These are phyloP conservation scores for Anguilla megastoma DNA, from an alignment of 2,797 vertebrate species.

Conservation along the genomic window DNA sequence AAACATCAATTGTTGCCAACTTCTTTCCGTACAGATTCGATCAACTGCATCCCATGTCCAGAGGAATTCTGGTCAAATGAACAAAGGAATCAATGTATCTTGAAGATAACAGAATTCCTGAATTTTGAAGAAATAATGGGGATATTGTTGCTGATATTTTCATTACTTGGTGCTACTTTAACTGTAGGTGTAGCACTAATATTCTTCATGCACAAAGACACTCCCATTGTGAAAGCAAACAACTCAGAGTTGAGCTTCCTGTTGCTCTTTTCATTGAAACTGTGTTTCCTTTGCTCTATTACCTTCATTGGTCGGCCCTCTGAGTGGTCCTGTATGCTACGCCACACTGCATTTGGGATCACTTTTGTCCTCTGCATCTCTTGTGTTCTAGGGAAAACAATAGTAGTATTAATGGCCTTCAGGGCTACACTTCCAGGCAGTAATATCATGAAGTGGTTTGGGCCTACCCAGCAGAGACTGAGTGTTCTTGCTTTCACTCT, in stretches of 20 bases:
- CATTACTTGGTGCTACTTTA: constrained; percentile 35
- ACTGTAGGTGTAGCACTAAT: constrained; percentile 29
- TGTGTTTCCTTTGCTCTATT: constrained; percentile 32
- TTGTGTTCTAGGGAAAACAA: constrained; percentile 15
- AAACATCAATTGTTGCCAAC: not conserved
- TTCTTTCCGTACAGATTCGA: constrained; percentile 41
- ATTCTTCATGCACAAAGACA: constrained; percentile 39
- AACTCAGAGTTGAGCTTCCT: constrained; percentile 50
- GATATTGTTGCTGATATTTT: constrained; percentile 35
- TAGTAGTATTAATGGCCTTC: constrained; percentile 16
- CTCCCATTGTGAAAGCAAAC: constrained; percentile 43
- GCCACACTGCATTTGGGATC: constrained; percentile 13
- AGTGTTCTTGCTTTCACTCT: constrained; percentile 16
- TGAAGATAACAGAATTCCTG: constrained; percentile 49
- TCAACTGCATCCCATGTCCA: constrained; percentile 42
- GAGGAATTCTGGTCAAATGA: constrained; percentile 51
- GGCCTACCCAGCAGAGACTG: constrained; percentile 9
- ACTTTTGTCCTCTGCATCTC: constrained; percentile 16
- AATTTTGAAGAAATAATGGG: constrained; percentile 48
- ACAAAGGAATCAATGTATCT: constrained; percentile 41
- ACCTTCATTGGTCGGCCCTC: constrained; percentile 26
- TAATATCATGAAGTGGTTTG: constrained; percentile 6
- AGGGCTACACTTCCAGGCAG: constrained; percentile 16
- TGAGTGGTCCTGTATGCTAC: constrained; percentile 15
- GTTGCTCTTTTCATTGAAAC: constrained; percentile 40